Base-by-base conservation (phyloP, 30 jellyfish, hydroid and myxozoan genomes). In the Aurelia sp. region DNA sequence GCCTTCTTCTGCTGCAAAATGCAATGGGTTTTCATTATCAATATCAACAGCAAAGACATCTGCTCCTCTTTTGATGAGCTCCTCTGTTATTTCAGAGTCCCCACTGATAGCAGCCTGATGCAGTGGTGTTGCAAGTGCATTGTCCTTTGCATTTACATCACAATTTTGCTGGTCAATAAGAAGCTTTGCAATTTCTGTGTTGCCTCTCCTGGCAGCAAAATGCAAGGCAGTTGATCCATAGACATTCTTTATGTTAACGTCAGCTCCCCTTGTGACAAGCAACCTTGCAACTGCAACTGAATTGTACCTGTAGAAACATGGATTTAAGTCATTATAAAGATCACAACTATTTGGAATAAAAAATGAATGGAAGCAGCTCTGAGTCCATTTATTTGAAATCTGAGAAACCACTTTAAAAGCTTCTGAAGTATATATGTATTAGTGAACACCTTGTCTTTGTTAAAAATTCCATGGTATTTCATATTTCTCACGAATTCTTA, bases 151-250 rank as follows among this genome's bases (percentile, higher is more conserved):
- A 51, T 85, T 89, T 0, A 94, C 89, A 50, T 76, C 89, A 57
- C 74, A 69, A 27, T 51, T 85, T 22, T 76, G 53, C 15, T 88
- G 93, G 30, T 85, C 72, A 31, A 94, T 63, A 35, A 94, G 75
- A 30, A 85, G 67, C n/a, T 35, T 72, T 44, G 93, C 92, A n/a
- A 94, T 81, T 59, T 80, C 98, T 24, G 88, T 78, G 59, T 88
- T 88, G 20, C 97, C 98, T 40, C 97, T 59, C 62, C 97, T 76
- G 22, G 95, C 88, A 18, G 96, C 92, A 80, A 88, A 94, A 70
- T 88, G 97, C 74, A 94, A 76, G 47, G 98, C 88, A 10, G 98
- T 88, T n/a, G 88, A 65, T 27, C 98, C 98, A 88, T 94, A 84
- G 8, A 24, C 67, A 63, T 84, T 89, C 47, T 52, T 67, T 44